phyloP scores from a whole-genome alignment of 2,888 invertebrate genomes.

The Stenoptilia bipunctidactyla region DNA sequence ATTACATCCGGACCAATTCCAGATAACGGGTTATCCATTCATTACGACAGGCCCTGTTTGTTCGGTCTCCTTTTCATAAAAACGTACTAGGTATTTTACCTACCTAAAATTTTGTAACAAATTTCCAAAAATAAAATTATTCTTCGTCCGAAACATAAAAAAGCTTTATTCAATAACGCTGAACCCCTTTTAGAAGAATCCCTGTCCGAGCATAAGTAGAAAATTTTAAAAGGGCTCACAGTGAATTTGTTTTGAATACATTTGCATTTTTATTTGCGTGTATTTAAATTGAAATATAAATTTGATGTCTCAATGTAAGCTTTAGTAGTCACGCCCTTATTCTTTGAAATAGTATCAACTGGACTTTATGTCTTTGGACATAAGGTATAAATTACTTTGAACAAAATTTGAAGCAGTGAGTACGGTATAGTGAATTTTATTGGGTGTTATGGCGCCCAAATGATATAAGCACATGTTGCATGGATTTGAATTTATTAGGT shows the following conservation, averaged over 20 bases:
- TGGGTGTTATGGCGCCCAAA: not conserved
- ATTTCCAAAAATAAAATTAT: not conserved
- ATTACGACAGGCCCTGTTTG: too few relatives aligned
- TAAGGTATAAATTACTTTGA: too few relatives aligned
- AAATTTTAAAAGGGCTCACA: too few relatives aligned
- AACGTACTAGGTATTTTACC: not conserved
- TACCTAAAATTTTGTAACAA: not conserved
- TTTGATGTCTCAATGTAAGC: conserved; percentile 35
- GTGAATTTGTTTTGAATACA: conserved; percentile 28
- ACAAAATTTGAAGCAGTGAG: conserved; percentile 5
- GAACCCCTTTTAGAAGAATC: too few relatives aligned
- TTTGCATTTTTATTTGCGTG: conserved; percentile 39
- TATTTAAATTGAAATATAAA: conserved; percentile 47
- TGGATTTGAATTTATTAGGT: not conserved
- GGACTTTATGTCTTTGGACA: too few relatives aligned
- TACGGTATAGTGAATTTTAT: not conserved
- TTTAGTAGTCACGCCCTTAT: conserved; percentile 20
- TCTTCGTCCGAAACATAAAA: too few relatives aligned
- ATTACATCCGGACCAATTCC: too few relatives aligned
- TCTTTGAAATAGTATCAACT: conserved; percentile 4
- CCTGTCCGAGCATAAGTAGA: too few relatives aligned
- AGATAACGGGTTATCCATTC: too few relatives aligned
- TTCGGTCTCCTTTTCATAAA: too few relatives aligned
- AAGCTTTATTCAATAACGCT: too few relatives aligned
- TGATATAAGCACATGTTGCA: not conserved